These are phyloP conservation scores for Acrocephalus kingi DNA, from an alignment of 2,113 vertebrate species.

Conservation along the genomic window DNA sequence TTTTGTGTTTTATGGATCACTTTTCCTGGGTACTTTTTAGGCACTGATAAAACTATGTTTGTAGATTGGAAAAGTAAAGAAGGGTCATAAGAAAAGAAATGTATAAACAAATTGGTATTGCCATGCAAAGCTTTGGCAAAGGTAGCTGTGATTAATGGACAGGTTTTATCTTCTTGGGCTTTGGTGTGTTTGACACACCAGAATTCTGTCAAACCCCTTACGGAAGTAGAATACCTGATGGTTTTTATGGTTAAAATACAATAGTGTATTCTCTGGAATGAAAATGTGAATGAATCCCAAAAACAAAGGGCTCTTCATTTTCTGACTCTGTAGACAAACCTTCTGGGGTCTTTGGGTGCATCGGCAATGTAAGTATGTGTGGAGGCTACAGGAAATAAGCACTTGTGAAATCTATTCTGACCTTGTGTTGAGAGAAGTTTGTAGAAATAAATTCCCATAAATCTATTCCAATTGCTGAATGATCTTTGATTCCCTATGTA, in stretches of 20 bases:
- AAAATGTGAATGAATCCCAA: neutral
- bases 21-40: neutral
- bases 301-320: neutral
- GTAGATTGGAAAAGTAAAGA: neutral
- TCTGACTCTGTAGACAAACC: neutral
- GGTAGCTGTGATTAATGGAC: neutral
- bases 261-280: neutral
- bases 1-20: neutral
- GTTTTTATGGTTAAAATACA: neutral
- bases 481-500: neutral
- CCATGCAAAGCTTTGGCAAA: neutral
- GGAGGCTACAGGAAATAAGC: neutral
- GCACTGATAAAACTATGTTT: neutral
- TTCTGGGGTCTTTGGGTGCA: neutral
- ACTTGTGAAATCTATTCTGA: neutral
- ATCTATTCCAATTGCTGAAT: neutral
- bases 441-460: neutral
- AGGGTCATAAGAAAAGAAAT: neutral
- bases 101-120: neutral
- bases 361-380: neutral
- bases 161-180: neutral
- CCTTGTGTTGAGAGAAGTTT: neutral
- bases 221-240: neutral
- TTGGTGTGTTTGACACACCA: neutral
- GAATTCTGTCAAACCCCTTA: neutral